Evolutionary conservation across 2,113 vertebrate species (phyloP), one percentile per base, ranked within the genome.

Genomic region (Mirza zaza): DNA sequence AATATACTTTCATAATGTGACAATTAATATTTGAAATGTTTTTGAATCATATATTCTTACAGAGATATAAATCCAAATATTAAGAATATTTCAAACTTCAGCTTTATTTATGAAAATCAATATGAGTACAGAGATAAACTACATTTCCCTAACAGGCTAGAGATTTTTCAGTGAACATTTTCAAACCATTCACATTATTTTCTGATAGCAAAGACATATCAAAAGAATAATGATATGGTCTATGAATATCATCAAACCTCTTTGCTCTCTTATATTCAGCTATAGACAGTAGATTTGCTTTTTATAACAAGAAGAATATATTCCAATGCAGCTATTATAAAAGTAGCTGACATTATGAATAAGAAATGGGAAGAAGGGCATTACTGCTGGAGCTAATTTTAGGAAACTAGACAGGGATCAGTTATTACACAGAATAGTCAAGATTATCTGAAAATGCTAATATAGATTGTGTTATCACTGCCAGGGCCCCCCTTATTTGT

Each of bases 101-200:
- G 3, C 13, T 90, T 27, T 80, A 92, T 97, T 96, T 97, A 65
- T 82, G 95, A 98, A 98, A 97, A 97, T 95, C 91, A 92, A 70
- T 95, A 76, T 85, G 83, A 77, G 55, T 36, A 45, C 48, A 93
- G n/a, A 97, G 57, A 81, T 70, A 89, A 97, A 82, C 32, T 61
- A 77, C 39, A 39, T 23, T 1, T 91, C 29, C 68, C 86, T 12
- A 63, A 70, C 0, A 93, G 25, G 45, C 87, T 55, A 1, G 0
- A 83, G 55, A 6, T 57, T 95, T 63, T 11, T 97, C 93, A 96
- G 85, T 10, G 93, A 92, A 90, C 36, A 63, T 95, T 95, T 81
- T 82, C 81, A 91, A 90, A 84, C 45, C 77, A 85, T 91, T 95
- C 85, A 8, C 0, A 27, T 67, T 95, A 89, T 96, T 96, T 97